Base-by-base conservation (phyloP, 2,888 invertebrate genomes). In the Torymus aiolomorphi region DNA sequence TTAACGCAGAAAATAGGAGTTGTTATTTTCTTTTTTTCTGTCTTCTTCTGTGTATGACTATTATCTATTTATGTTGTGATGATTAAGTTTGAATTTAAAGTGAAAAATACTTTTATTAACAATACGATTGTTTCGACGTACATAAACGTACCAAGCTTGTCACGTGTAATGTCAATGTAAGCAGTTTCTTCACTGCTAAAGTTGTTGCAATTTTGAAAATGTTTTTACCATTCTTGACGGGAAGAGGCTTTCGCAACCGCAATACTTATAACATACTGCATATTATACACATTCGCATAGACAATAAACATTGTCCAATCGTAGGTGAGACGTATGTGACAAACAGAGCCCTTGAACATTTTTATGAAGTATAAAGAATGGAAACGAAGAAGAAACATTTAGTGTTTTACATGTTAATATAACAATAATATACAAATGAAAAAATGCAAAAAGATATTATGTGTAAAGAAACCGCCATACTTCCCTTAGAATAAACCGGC, bases 291-390 rank as follows among this genome's bases (percentile, higher is more conserved):
- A 82, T 75, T 82, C 74, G 82, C 76, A 77, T 66, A 85, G 87
- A 86, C 85, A 86, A 87, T 86, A 85, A 42, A 87, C 81, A 83
- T 84, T 83, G 83, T 71, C 83, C 82, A 78, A 77, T 69, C 74
- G 83, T 82, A 73, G 80, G 16, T 83, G 74, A 81, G 70, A 73
- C 81, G 78, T 61, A 67, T 69, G 71, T 70, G 54, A 80, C 51
- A 67, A 14, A 24, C 10, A 20, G 49, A 11, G 31, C 18, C 54
- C 57, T 52, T 74, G 57, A 20, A 66, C 59, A 51, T 76, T 76
- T 76, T 67, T 76, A 76, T 31, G 42, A 61, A 69, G 18, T 69
- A 66, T 54, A 69, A 69, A 12, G 49, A 24, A 31, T 16, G 20
- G 66, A 24, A 42, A 8, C 42, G 8, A 42, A 42, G 42, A 1